phyloP scores from a whole-genome alignment of 2,797 vertebrate genomes.

The Coracias cyanogaster region DNA sequence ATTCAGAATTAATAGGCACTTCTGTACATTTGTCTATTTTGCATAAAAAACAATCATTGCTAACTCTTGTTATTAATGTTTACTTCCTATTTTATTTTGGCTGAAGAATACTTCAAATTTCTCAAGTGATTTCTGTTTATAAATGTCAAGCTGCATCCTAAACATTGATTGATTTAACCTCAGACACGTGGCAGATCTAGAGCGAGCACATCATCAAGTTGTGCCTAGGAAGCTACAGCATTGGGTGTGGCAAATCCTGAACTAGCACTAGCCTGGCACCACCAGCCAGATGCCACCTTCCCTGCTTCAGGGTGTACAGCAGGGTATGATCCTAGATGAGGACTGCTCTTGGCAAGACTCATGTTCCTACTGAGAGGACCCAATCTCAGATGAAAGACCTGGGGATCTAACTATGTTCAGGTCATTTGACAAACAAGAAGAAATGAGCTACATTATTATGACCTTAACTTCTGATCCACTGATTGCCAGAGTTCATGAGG shows the following conservation, averaged over 20 bases:
- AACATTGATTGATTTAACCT: background rate
- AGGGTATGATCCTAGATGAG: background rate
- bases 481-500: conserved; percentile 38
- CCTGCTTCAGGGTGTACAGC: background rate
- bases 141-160: background rate
- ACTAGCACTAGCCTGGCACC: background rate
- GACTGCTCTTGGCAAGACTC: background rate
- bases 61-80: conserved; percentile 10
- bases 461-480: conserved; percentile 45
- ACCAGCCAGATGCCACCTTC: background rate
- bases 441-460: conserved; percentile 4
- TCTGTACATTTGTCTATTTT: conserved; percentile 34
- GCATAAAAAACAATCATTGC: conserved; percentile 30
- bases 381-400: background rate
- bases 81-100: background rate
- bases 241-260: background rate
- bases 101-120: conserved; percentile 6
- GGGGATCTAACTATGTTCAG: background rate
- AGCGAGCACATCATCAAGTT: background rate
- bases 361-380: background rate
- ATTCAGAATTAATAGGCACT: conserved; percentile 35
- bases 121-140: background rate
- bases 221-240: background rate
- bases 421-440: conserved; percentile 41
- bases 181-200: background rate